A percentile compares a stretch with the other conserved stretches of the same genome.
These are phyloP conservation scores for Columba guinea DNA, from an alignment of 2,797 vertebrate species.

Conservation along the genomic window DNA sequence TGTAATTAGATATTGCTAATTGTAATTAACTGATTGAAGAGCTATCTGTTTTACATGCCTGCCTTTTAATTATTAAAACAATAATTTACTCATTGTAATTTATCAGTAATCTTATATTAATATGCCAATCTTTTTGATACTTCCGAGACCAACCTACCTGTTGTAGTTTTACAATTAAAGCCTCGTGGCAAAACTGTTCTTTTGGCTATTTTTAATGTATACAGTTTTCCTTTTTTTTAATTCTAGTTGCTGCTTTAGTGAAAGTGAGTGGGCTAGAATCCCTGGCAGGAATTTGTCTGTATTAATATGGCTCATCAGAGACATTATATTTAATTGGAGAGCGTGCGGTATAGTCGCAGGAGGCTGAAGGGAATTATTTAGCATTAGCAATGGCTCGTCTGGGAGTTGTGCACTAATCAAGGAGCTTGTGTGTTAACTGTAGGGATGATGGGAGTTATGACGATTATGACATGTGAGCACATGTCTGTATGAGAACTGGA, in stretches of 20 bases:
- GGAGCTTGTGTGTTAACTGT: constrained; percentile 84
- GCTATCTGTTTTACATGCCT: constrained; percentile 17
- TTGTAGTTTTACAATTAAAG: constrained; percentile 30
- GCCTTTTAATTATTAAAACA: constrained; percentile 61
- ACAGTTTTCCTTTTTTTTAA: constrained; percentile 36
- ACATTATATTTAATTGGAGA: constrained; percentile 88
- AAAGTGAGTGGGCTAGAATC: constrained; percentile 70
- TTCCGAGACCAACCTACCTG: not conserved
- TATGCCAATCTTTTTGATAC: not conserved
- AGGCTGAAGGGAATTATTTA: constrained; percentile 89
- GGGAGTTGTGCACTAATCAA: constrained; percentile 93
- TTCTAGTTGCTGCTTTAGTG: constrained; percentile 55
- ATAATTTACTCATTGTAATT: constrained; percentile 8
- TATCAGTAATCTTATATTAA: not conserved
- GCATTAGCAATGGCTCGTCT: constrained; percentile 87
- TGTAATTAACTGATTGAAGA: constrained; percentile 60
- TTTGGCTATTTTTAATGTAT: constrained; percentile 1
- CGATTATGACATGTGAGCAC: constrained; percentile 97
- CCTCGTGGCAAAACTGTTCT: not conserved
- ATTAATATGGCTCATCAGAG: constrained; percentile 82
- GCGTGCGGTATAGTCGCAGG: constrained; percentile 82
- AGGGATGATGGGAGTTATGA: constrained; percentile 91
- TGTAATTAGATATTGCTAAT: constrained; percentile 52
- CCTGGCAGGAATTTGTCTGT: constrained; percentile 78
- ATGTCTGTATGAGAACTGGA: constrained; percentile 91